Evolutionary conservation across 2,888 invertebrate species (phyloP), one percentile per base, ranked within the genome.

Genomic region (Leptinotarsa juncta): DNA sequence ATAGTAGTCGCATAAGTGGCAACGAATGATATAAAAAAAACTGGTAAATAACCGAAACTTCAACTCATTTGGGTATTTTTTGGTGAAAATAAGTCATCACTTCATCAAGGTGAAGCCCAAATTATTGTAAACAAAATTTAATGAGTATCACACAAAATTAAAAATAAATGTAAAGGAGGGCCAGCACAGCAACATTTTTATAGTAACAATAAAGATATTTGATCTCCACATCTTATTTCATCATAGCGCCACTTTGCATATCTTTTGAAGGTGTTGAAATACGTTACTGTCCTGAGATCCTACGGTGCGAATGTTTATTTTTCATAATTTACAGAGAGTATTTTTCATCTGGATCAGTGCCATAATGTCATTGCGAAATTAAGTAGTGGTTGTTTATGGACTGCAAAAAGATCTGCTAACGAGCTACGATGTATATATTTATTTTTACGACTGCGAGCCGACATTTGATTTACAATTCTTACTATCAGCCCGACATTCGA

Each of bases 371-470:
- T 81, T 82, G 83, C 80, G 71, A 84, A 86, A 86, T 85, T 85
- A 85, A 85, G 84, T 84, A 83, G 84, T 83, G 80, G 83, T 85
- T 85, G 84, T 85, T 86, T 85, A 85, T 82, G 83, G 82, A 77
- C 79, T 81, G 80, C 80, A 81, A 83, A 84, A 76, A 73, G 73
- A 69, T 69, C 65, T 71, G 68, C 76, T 76, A 76, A 76, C 76
- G 85, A 85, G 85, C 80, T 76, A 66, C 75, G 82, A 81, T 79
- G 79, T 81, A 80, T 81, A 79, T 81, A 80, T 82, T 81, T 80
- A 83, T 83, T 83, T 82, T 83, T 82, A 81, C 77, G 74, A 76
- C 78, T 76, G 79, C 76, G 70, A 32, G 62, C 55, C 55, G 67
- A 69, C 66, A 77, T 78, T 82, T 79, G 79, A 80, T 79, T 78